Evolutionary conservation across 37 sponge, comb jelly and placozoan genomes (phyloP).

Genomic region (Ianthella basta): DNA sequence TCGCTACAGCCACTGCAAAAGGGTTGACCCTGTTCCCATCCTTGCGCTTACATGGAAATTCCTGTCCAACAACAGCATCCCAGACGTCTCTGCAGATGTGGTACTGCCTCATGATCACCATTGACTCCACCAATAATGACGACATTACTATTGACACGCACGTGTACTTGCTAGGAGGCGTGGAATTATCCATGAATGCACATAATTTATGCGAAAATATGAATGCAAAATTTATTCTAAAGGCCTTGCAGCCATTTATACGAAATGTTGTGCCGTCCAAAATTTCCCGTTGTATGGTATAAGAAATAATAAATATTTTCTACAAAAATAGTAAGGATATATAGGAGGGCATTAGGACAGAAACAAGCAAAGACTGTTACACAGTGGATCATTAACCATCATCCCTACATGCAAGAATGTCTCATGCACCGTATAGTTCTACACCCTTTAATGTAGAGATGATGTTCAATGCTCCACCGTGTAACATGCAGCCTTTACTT

Average conservation of each 20-base stretch:
- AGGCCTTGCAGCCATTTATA: not conserved
- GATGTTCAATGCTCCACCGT: no score
- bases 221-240: not conserved
- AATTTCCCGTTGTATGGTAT: slow-evolving; percentile 16
- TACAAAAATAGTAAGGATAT: no score
- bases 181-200: not conserved
- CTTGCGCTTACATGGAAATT: slow-evolving; percentile 31
- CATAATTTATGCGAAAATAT: not conserved
- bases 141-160: not conserved
- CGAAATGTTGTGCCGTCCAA: not conserved
- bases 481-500: no score
- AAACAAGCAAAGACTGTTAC: no score
- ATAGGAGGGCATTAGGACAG: no score
- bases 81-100: slow-evolving; percentile 50
- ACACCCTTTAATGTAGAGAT: no score
- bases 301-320: no score
- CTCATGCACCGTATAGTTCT: no score
- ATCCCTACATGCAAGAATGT: no score
- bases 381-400: no score
- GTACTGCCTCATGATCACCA: slow-evolving; percentile 45
- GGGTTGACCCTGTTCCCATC: slow-evolving; percentile 16
- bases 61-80: slow-evolving; percentile 37
- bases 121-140: slow-evolving; percentile 19
- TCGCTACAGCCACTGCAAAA: slow-evolving; percentile 43
- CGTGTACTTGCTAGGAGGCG: no score